A percentile compares a stretch with the other conserved stretches of the same genome.
These are phyloP conservation scores for Meteorus cinctellus DNA, from an alignment of 2,888 invertebrate genomes.

Conservation along the genomic window DNA sequence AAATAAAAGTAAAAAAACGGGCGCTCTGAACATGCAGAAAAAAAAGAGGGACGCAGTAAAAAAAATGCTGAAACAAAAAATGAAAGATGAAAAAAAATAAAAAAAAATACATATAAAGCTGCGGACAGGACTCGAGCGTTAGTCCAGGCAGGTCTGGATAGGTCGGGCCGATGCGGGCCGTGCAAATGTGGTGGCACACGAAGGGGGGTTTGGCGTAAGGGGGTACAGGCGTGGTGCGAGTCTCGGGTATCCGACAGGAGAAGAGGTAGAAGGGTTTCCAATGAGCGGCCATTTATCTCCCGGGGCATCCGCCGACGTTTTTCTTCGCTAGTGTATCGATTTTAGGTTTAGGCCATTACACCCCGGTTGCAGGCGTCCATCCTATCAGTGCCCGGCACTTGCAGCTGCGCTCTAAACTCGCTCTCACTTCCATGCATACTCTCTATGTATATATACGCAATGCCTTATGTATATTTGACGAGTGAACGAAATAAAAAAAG, in stretches of 20 bases:
- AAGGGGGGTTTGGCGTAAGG: constrained; percentile 40
- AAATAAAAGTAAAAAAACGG: constrained; percentile 22
- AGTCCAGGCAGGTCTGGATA: constrained; percentile 46
- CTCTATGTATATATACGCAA: constrained; percentile 16
- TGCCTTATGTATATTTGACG: constrained; percentile 22
- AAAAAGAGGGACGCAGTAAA: constrained; percentile 14
- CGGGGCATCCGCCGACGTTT: constrained; percentile 66
- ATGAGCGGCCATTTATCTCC: constrained; percentile 66
- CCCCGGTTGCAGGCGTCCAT: constrained; percentile 56
- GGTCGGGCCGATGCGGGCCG: constrained; percentile 29
- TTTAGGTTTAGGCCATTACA: constrained; percentile 66
- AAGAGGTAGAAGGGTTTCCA: constrained; percentile 61
- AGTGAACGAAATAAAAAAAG: constrained; percentile 4
- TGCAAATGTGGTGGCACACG: constrained; percentile 17
- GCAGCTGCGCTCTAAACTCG: constrained; percentile 55
- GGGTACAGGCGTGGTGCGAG: constrained; percentile 44
- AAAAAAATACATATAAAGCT: constrained; percentile 39
- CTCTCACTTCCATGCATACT: constrained; percentile 36
- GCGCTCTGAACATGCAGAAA: constrained; percentile 22
- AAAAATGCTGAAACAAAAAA: constrained; percentile 39
- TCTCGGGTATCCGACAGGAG: constrained; percentile 45
- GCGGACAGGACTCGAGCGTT: constrained; percentile 44
- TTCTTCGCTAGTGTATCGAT: constrained; percentile 65
- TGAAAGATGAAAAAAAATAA: constrained; percentile 31
- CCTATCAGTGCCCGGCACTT: constrained; percentile 49